Evolutionary conservation across 2,797 vertebrate genomes (phyloP).

Genomic region (Anableps anableps): DNA sequence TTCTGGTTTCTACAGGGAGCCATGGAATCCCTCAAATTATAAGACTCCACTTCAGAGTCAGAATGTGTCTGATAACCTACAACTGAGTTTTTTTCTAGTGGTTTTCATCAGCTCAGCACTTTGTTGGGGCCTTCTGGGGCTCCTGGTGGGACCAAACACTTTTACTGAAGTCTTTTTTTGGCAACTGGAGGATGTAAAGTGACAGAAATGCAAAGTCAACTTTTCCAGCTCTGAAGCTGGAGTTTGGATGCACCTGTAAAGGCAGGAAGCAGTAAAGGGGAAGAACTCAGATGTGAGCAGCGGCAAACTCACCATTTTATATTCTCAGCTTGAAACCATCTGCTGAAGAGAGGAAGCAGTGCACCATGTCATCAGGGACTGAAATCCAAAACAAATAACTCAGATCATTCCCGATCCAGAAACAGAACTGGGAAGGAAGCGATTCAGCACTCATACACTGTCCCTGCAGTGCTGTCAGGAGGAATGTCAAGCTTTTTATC

Average conservation of each 20-base stretch:
- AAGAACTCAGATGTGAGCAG: slow-evolving; percentile 16
- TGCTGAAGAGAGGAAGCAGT: slow-evolving; percentile 42
- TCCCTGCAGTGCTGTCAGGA: slow-evolving; percentile 3
- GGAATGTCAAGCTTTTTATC: slow-evolving; percentile 12
- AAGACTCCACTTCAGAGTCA: neutral
- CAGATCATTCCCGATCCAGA: slow-evolving; percentile 37
- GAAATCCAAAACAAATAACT: slow-evolving; percentile 41
- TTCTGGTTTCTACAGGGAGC: neutral
- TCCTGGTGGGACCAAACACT: slow-evolving; percentile 12
- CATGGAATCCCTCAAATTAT: neutral
- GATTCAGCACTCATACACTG: slow-evolving; percentile 38
- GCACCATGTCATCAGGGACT: slow-evolving; percentile 36
- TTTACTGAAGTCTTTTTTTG: slow-evolving; percentile 21
- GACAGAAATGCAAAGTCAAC: slow-evolving; percentile 50
- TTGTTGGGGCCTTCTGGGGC: neutral
- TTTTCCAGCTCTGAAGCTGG: slow-evolving; percentile 31
- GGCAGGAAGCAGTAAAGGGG: slow-evolving; percentile 42
- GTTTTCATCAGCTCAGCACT: slow-evolving; percentile 13
- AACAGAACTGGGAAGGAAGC: slow-evolving; percentile 56
- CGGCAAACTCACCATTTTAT: slow-evolving; percentile 41
- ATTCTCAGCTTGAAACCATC: slow-evolving; percentile 35
- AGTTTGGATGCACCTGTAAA: slow-evolving; percentile 38
- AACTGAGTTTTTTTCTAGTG: neutral
- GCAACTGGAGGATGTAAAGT: slow-evolving; percentile 20
- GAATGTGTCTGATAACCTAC: neutral